Evolutionary conservation across 2,888 invertebrate species (phyloP), one percentile per base, ranked within the genome.

Genomic region (Meghimatium bilineatum): DNA sequence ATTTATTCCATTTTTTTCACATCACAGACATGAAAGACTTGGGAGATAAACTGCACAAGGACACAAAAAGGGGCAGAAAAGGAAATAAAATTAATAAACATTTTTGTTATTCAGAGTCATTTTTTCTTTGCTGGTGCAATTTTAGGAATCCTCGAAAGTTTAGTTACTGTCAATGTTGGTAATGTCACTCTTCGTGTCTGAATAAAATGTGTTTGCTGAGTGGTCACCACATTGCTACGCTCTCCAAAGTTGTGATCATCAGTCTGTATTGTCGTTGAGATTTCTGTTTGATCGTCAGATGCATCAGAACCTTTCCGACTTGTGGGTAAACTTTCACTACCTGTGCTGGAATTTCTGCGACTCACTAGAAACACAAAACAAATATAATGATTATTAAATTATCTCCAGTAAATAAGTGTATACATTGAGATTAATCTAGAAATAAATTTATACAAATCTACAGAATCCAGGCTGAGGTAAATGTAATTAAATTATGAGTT

Each of bases 241-340:
- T 92, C 93, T 32, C 91, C 92, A 12, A 89, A 82, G 67, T 86
- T 90, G 78, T 89, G 87, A 2, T 90, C 90, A 82, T 92, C 92
- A 44, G 90, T 89, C 83, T 92, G 91, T 75, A 92, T 88, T 29
- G 92, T 91, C 14, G 92, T 92, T 87, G 88, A 92, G 38, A 92
- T 89, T 82, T 93, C 92, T 20, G 92, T 90, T 10, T 92, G 91
- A 77, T 92, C 92, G 26, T 91, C 91, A 12, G 85, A 83, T 17
- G 89, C 87, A 92, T 97, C 97, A 75, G 98, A 98, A 88, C 98
- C 98, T 92, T 97, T 97, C 90, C 98, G 96, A 89, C 97, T 98
- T 38, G 97, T 97, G 87, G 98, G 98, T 94, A 98, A 97, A 88
- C 94, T 94, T 29, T 90, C 89, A 38, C 89, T 90, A 71, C 89